Evolutionary conservation across 2,113 vertebrate genomes (phyloP).

Genomic region (Seriola dumerili): DNA sequence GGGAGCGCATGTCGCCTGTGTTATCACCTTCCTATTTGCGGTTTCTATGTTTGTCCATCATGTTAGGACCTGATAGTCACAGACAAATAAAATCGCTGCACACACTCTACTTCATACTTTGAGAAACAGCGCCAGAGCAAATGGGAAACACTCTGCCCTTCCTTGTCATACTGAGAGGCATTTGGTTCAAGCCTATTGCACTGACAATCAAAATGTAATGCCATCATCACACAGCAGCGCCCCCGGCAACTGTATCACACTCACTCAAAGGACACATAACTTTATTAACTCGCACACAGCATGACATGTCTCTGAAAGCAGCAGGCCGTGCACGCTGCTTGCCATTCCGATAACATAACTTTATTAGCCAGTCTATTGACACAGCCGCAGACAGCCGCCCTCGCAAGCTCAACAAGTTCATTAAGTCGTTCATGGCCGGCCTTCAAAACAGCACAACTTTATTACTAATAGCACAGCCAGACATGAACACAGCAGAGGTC

Average conservation of each 20-base stretch:
- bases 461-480: conserved; percentile 52
- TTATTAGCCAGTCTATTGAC: conserved; percentile 76
- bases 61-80: conserved; percentile 7
- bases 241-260: conserved; percentile 57
- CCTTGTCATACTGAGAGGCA: conserved; percentile 55
- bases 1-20: conserved; percentile 44
- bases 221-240: conserved; percentile 51
- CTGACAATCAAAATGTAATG: conserved; percentile 68
- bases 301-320: conserved; percentile 70
- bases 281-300: conserved; percentile 78
- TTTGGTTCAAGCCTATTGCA: conserved; percentile 55
- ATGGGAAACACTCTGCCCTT: conserved; percentile 21
- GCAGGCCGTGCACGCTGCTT: conserved; percentile 61
- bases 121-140: conserved; percentile 16
- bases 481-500: conserved; percentile 54
- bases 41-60: conserved; percentile 51
- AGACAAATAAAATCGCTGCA: conserved; percentile 30
- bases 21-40: conserved; percentile 62
- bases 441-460: conserved; percentile 71
- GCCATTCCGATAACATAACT: conserved; percentile 72
- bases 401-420: conserved; percentile 65
- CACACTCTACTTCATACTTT: neutral
- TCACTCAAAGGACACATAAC: conserved; percentile 71
- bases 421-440: conserved; percentile 52
- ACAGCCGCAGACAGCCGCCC: conserved; percentile 57